Evolutionary conservation across 2,888 invertebrate genomes (phyloP), one percentile per base, ranked within the genome.

Genomic region (Unio delphinus): DNA sequence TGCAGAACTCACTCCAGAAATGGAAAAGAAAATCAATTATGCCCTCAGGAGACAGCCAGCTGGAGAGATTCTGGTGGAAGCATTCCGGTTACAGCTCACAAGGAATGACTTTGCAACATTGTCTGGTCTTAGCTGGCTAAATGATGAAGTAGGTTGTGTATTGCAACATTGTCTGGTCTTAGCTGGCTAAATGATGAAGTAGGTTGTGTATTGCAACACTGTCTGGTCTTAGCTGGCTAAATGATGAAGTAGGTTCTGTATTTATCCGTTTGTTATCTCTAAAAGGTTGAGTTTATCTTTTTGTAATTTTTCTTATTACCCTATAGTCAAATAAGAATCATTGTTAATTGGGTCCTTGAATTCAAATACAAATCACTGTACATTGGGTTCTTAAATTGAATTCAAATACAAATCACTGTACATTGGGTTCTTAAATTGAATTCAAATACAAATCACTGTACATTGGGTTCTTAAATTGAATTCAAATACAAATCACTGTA

Each of bases 181-280:
- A 95, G 95, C 89, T 99, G 99, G 99, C 92, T 99, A 0, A 99
- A 99, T 85, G 99, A 99, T 89, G 92, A 92, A 86, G 91, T 92
- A 72, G 28, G 69, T 3, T 64, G 23, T 11, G 57, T 11, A 17
- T 30, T 30, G 92, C 93, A 73, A 97, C 98, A 0, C 90, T 99
- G 28, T 90, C 92, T 0, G 95, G 95, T 0, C 91, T 95, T 1
- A 95, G 95, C 89, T 99, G 99, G 99, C 92, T 99, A 0, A 99
- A 99, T 85, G 99, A 99, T 89, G 92, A 92, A 86, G 91, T 92
- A 72, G 28, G 69, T 3, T 64, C 20, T 11, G 57, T 11, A 17
- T 30, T 30, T 30, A 30, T 63, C 30, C 5, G 30, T 30, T 30
- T 23, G 18, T 18, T 62, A 18, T n/a, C 28, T 5, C 30, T 23